Conservation (phyloP, 2,113 vertebrate species). For the Furnarius figulus region DNA sequence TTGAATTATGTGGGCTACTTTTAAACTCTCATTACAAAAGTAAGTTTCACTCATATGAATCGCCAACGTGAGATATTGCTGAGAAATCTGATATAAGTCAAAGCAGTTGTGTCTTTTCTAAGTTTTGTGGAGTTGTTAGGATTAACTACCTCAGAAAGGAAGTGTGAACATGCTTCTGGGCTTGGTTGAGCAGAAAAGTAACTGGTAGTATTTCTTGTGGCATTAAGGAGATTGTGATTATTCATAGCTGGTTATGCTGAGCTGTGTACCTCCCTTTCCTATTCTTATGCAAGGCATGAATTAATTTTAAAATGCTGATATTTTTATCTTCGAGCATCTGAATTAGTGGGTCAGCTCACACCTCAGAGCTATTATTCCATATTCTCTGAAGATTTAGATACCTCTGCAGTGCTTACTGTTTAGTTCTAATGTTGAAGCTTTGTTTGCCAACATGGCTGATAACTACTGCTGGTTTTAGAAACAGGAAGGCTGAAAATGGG, state of each 20-base stretch:
- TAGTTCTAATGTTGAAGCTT: constrained; percentile 6
- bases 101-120: background rate
- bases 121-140: background rate
- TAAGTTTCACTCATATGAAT: background rate
- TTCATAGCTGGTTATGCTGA: background rate
- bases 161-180: background rate
- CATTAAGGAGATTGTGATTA: background rate
- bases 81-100: background rate
- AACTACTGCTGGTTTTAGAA: background rate
- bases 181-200: background rate
- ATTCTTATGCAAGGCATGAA: background rate
- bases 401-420: background rate
- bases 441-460: constrained; percentile 10
- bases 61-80: background rate
- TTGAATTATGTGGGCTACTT: background rate
- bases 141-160: background rate
- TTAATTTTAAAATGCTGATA: constrained; percentile 10
- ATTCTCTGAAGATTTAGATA: background rate
- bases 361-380: constrained; percentile 49
- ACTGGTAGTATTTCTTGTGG: background rate
- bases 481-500: background rate
- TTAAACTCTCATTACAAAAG: background rate
- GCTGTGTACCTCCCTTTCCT: background rate
- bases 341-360: constrained; percentile 54
- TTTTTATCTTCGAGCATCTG: constrained; percentile 31